A percentile compares a stretch with the other conserved stretches of the same genome.
These are phyloP conservation scores for Saccopteryx bilineata DNA, from an alignment of 2,113 vertebrate genomes.

Conservation along the genomic window DNA sequence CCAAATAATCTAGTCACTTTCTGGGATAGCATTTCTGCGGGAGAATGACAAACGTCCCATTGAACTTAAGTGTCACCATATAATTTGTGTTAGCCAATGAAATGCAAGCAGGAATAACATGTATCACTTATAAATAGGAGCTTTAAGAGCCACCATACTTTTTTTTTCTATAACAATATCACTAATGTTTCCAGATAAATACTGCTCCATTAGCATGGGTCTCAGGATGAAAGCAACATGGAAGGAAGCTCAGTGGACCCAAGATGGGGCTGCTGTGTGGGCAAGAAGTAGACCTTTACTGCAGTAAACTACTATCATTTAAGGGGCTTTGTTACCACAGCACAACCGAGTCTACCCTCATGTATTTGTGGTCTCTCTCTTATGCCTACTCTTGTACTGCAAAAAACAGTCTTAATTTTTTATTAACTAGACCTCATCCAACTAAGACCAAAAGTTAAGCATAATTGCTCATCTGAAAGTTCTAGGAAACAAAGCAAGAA, in stretches of 20 bases:
- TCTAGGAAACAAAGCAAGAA: constrained; percentile 7
- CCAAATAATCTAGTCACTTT: not conserved
- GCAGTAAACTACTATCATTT: not conserved
- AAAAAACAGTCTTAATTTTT: constrained; percentile 30
- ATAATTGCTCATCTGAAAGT: not conserved
- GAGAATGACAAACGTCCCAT: not conserved
- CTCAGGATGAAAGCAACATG: not conserved
- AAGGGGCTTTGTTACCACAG: not conserved
- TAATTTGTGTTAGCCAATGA: not conserved
- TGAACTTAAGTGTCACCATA: not conserved
- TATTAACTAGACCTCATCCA: not conserved
- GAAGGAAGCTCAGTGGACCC: not conserved
- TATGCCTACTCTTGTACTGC: not conserved
- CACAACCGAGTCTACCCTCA: not conserved
- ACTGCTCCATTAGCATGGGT: no score
- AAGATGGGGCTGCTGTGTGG: not conserved
- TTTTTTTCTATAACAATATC: not conserved
- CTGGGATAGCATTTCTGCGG: not conserved
- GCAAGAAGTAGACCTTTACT: not conserved
- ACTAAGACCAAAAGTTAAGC: not conserved
- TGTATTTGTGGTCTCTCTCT: not conserved
- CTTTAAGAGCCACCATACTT: not conserved
- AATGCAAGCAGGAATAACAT: not conserved
- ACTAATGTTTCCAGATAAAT: not conserved
- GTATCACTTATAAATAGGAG: not conserved